Conservation (phyloP, 1,140 invertebrate genomes). For the Drosophila melanogaster region Release_6_plus_ISO1_MT NT_033779.5:3172501-3173000, state of each 20-base stretch:
- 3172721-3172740: too few relatives aligned
- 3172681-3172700: not conserved
- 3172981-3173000: not conserved
- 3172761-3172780: not conserved
- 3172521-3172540: not conserved
- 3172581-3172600: slow-evolving; percentile 3
- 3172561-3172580: too few relatives aligned
- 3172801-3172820: not conserved
- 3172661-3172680: not conserved
- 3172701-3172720: too few relatives aligned
- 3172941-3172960: too few relatives aligned
- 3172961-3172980: too few relatives aligned
- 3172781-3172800: not conserved
- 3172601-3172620: not conserved
- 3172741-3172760: too few relatives aligned
- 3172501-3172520: not conserved
- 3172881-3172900: not conserved
- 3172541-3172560: slow-evolving; percentile 4
- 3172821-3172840: not conserved
- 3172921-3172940: too few relatives aligned
- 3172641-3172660: not conserved
- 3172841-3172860: not conserved
- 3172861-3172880: not conserved
- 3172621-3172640: not conserved
- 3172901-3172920: not conserved